Evolutionary conservation across 2,888 invertebrate genomes (phyloP), one percentile per base, ranked within the genome.

Genomic region (Morpho helenor): DNA sequence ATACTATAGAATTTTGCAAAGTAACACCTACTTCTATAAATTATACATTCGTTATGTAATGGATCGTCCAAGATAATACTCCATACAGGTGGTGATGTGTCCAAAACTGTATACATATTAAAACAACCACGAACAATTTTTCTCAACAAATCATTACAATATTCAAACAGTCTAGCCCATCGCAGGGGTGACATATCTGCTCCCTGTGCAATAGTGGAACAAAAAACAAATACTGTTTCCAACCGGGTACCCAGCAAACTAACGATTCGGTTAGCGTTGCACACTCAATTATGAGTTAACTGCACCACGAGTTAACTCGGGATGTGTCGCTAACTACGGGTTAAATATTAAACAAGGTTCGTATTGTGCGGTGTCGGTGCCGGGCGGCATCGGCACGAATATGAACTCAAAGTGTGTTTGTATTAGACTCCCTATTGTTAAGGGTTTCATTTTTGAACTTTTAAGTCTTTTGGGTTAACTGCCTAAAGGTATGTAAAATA

Each of bases 281-380:
- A 62, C 70, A 77, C 77, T 80, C 79, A 80, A 82, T 82, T 81
- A 82, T 68, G 70, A 69, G 70, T 66, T 74, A 79, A 78, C 79
- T 77, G 76, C 75, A 74, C 70, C 71, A 70, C 68, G 63, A 70
- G 74, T 70, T 73, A 75, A 76, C 73, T 70, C 74, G 70, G 71
- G 65, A 69, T 69, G 70, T 72, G 72, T 72, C 76, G 72, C 79
- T 83, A 82, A 82, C 83, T 76, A 75, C 72, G 66, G 65, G 71
- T 76, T 82, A 74, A 84, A 81, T 83, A 81, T 81, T 83, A 73
- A 81, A 63, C 62, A 57, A 58, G 65, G 59, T 57, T 62, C 62
- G 69, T 62, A 68, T 73, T 73, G 71, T 75, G 65, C 63, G 68
- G 41, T 56, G 54, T 49, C 56, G 59, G 31, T 53, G 52, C 45